These are phyloP conservation scores for Muscicapa adusta DNA, from an alignment of 2,113 vertebrate species.

Conservation along the genomic window DNA sequence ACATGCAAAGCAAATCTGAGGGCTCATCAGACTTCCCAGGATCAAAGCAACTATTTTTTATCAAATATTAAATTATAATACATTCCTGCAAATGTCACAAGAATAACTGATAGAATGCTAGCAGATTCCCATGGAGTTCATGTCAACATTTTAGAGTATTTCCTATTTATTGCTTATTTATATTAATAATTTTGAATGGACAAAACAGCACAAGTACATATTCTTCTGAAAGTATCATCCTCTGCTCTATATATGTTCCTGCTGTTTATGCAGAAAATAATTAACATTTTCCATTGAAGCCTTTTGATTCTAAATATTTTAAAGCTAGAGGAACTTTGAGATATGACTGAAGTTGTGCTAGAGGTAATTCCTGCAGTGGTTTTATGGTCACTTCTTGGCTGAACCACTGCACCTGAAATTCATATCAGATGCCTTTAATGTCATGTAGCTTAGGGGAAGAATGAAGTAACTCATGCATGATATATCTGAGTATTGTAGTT, in stretches of 20 bases:
- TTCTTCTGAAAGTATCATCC: background rate
- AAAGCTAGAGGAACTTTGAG: background rate
- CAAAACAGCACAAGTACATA: background rate
- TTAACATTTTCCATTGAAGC: background rate
- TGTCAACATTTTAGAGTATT: background rate
- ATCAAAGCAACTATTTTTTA: background rate
- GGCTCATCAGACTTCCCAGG: background rate
- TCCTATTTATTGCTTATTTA: background rate
- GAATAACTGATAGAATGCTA: background rate
- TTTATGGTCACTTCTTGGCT: background rate
- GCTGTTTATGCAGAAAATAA: background rate
- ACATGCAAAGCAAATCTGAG: background rate
- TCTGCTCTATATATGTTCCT: background rate
- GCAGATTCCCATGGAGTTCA: background rate
- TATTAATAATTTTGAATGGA: background rate
- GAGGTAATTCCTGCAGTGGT: background rate
- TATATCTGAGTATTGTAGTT: background rate
- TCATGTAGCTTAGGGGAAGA: background rate
- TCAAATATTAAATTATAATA: background rate
- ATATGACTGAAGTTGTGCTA: background rate
- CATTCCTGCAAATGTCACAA: background rate
- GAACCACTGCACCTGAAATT: background rate
- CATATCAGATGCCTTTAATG: background rate
- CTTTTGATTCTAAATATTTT: background rate
- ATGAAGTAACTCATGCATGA: background rate